phyloP scores from a whole-genome alignment of 2,113 vertebrate species.

The Rhinolophus ferrumequinum region DNA sequence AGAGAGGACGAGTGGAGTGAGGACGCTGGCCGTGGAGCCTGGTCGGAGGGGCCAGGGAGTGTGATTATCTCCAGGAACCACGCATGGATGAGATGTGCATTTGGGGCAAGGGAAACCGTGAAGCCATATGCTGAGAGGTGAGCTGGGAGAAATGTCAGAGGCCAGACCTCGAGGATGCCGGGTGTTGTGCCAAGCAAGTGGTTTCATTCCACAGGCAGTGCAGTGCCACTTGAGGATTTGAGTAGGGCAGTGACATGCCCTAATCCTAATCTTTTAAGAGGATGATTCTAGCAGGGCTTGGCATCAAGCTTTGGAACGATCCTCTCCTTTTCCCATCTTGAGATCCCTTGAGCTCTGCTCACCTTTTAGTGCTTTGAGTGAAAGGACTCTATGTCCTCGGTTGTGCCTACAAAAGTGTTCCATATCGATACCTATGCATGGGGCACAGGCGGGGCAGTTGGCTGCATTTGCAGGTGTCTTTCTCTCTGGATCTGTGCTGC shows the following conservation, averaged over 20 bases:
- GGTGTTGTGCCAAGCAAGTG: neutral
- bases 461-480: rapidly evolving
- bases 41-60: neutral
- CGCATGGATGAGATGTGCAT: rapidly evolving
- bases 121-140: neutral
- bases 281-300: neutral
- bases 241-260: too few species aligned
- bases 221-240: too few species aligned
- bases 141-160: rapidly evolving
- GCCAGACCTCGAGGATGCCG: neutral
- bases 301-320: neutral
- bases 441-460: too few species aligned
- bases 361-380: too few species aligned
- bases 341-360: neutral
- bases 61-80: too few species aligned
- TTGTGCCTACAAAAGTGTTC: too few species aligned
- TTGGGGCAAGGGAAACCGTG: too few species aligned
- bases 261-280: neutral
- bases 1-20: neutral
- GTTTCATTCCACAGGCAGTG: neutral
- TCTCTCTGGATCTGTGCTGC: neutral
- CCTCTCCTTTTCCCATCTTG: neutral
- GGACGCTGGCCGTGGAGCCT: neutral
- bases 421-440: rapidly evolving
- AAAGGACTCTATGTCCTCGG: rapidly evolving